Evolutionary conservation across 2,888 invertebrate species (phyloP).

Genomic region (Temnothorax rugatulus): DNA sequence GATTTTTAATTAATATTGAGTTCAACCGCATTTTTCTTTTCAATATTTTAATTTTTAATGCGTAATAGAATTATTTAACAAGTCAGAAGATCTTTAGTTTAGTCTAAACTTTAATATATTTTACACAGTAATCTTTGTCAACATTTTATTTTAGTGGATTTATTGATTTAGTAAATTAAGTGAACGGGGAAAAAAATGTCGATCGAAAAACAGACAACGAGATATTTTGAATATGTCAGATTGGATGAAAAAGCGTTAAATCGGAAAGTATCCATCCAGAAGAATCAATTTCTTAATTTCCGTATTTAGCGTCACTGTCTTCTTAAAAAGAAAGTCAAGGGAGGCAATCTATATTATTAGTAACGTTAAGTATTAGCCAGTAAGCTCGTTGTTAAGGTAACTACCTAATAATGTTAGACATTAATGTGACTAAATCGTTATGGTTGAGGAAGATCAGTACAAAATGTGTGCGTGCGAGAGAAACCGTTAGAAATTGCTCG

Average conservation of each 20-base stretch:
- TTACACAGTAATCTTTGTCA: neutral
- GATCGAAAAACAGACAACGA: neutral
- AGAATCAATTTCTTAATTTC: constrained; percentile 9
- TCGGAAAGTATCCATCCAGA: neutral
- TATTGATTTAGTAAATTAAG: neutral
- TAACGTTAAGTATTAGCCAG: constrained; percentile 18
- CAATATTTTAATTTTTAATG: neutral
- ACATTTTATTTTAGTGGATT: neutral
- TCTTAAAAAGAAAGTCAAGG: neutral
- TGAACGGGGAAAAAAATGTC: neutral
- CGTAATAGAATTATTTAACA: neutral
- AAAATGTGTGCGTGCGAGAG: constrained; percentile 24
- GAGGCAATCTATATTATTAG: neutral
- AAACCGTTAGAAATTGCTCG: constrained; percentile 34
- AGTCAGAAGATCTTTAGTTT: neutral
- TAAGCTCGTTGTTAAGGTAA: constrained; percentile 40
- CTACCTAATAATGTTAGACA: constrained; percentile 43
- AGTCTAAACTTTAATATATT: neutral
- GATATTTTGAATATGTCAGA: constrained; percentile 7
- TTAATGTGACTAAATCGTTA: constrained; percentile 48
- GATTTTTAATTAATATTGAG: neutral
- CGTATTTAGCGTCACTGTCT: neutral
- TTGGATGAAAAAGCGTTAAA: neutral
- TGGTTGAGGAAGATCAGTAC: constrained; percentile 40
- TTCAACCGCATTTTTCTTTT: neutral